phyloP scores from a whole-genome alignment of 2,113 vertebrate genomes.

The Chauna torquata region DNA sequence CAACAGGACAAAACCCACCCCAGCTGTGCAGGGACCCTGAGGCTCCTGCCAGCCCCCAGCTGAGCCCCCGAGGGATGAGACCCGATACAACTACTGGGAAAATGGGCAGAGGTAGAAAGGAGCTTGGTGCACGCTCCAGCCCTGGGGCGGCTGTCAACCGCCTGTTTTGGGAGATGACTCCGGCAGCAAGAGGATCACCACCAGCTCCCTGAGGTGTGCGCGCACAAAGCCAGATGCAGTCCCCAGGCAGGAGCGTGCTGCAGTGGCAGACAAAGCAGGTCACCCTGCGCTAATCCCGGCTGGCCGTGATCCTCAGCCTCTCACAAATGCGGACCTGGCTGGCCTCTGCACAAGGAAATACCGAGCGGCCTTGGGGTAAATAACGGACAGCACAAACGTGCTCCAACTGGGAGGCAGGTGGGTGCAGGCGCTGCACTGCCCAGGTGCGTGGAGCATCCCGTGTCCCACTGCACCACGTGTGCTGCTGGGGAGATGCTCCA shows the following conservation, averaged over 20 bases:
- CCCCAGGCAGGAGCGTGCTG: no score
- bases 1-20: not conserved
- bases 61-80: not conserved
- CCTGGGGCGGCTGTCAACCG: not conserved
- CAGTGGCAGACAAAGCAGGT: no score
- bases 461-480: no score
- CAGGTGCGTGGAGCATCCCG: no score
- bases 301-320: no score
- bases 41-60: not conserved
- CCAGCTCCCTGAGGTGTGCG: not conserved
- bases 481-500: not conserved
- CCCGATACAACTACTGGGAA: not conserved
- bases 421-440: no score
- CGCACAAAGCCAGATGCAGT: not conserved
- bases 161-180: not conserved
- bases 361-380: no score
- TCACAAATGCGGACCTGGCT: no score
- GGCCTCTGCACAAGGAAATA: no score
- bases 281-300: no score
- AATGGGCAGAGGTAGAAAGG: not conserved
- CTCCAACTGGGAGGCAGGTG: no score
- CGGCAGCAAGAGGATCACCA: not conserved
- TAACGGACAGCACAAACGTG: no score
- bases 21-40: not conserved
- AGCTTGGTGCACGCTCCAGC: not conserved